phyloP scores from a whole-genome alignment of 2,888 invertebrate genomes.

The Ophion ventricosus region DNA sequence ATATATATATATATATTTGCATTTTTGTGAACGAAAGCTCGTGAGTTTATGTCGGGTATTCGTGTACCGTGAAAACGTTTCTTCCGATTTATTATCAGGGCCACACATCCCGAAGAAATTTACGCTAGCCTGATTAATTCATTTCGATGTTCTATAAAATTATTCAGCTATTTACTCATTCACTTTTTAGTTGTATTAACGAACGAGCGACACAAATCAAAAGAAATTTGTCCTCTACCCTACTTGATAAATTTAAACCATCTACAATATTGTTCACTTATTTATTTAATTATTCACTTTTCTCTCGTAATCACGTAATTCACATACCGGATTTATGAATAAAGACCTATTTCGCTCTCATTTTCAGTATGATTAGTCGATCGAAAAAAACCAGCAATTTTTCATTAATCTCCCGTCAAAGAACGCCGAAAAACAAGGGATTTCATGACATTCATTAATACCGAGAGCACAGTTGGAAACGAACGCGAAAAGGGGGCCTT shows the following conservation, averaged over 20 bases:
- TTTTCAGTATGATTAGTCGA: neutral
- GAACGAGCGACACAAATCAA: too few species aligned
- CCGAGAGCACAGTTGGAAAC: neutral
- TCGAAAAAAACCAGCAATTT: neutral
- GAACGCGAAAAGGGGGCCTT: neutral
- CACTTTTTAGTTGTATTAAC: too few species aligned
- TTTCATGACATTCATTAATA: neutral
- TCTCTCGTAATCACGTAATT: too few species aligned
- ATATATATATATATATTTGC: neutral
- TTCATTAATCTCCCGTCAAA: neutral
- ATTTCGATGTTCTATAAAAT: neutral
- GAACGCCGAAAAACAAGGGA: too few species aligned
- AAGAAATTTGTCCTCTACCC: too few species aligned
- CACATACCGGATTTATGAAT: too few species aligned
- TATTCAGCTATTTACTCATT: neutral
- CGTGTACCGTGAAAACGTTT: neutral
- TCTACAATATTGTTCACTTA: too few species aligned
- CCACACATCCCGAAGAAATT: neutral
- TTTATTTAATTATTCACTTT: too few species aligned
- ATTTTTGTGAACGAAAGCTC: conserved; percentile 29
- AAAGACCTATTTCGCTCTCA: too few species aligned
- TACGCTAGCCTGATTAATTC: neutral
- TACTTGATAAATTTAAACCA: too few species aligned
- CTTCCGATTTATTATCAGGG: neutral
- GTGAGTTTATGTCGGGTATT: conserved; percentile 17